Conservation (phyloP, 1,140 invertebrate species). For the Drosophila setifemur region DNA sequence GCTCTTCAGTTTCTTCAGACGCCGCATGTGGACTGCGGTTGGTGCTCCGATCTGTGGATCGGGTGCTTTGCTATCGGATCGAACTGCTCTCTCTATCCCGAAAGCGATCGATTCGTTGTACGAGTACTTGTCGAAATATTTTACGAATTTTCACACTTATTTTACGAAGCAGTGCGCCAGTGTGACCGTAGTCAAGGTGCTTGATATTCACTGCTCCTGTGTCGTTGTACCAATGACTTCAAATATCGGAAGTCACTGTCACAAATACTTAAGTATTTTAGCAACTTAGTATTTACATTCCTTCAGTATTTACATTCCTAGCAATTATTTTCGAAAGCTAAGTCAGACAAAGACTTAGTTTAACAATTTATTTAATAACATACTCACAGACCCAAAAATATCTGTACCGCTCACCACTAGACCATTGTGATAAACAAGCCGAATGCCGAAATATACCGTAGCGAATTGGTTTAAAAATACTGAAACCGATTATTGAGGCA, state of each 20-base stretch:
- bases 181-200: background rate
- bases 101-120: slow-evolving; percentile 6
- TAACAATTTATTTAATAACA: too few species aligned
- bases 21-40: slow-evolving; percentile 46
- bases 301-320: too few species aligned
- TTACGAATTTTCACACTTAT: slow-evolving; percentile 62
- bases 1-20: slow-evolving; percentile 66
- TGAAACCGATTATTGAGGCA: too few species aligned
- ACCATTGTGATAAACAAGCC: too few species aligned
- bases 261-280: background rate
- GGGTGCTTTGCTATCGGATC: slow-evolving; percentile 2
- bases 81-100: background rate
- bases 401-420: too few species aligned
- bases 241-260: too few species aligned
- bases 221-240: background rate
- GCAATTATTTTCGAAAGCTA: too few species aligned
- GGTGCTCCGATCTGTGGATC: background rate
- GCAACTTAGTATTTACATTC: background rate
- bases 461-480: too few species aligned
- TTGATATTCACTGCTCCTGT: background rate
- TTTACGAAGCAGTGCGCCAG: slow-evolving; percentile 18
- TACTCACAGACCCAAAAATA: too few species aligned
- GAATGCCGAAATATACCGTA: too few species aligned
- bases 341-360: too few species aligned
- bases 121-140: slow-evolving; percentile 46